phyloP scores from a whole-genome alignment of 2,113 vertebrate species.

The Anguilla rostrata region DNA sequence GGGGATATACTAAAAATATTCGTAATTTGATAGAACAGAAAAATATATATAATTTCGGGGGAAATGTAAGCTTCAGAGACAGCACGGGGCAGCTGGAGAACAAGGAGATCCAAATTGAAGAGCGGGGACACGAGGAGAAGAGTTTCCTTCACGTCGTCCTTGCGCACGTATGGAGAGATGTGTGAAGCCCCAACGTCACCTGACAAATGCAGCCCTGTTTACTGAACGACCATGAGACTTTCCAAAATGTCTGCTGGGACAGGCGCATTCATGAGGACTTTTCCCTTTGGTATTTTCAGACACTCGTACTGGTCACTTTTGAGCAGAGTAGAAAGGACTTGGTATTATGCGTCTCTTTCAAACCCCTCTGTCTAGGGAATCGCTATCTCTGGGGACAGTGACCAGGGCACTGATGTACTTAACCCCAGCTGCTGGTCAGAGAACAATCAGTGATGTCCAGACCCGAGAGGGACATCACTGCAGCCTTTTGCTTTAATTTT shows the following conservation, averaged over 20 bases:
- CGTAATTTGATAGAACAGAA: conserved; percentile 52
- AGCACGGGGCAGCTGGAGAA: conserved; percentile 27
- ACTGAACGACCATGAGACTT: not conserved
- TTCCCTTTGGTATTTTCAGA: not conserved
- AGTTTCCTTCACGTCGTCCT: not conserved
- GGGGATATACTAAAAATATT: conserved; percentile 55
- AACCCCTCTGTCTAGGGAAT: not conserved
- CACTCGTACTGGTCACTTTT: not conserved
- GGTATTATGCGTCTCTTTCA: not conserved
- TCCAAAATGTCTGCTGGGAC: not conserved
- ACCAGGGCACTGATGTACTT: not conserved
- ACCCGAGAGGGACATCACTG: not conserved
- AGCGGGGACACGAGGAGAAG: not conserved
- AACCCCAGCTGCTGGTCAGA: conserved; percentile 14
- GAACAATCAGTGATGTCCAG: conserved; percentile 5
- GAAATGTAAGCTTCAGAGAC: conserved; percentile 42
- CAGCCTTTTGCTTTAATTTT: not conserved
- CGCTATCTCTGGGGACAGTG: not conserved
- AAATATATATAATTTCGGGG: conserved; percentile 23
- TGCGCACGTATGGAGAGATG: not conserved
- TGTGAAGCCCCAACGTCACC: not conserved
- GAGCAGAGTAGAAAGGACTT: not conserved
- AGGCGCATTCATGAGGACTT: not conserved
- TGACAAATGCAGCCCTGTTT: not conserved
- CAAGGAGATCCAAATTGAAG: conserved; percentile 50